These are phyloP conservation scores for Clinocottus analis DNA, from an alignment of 2,113 vertebrate genomes.

Conservation along the genomic window DNA sequence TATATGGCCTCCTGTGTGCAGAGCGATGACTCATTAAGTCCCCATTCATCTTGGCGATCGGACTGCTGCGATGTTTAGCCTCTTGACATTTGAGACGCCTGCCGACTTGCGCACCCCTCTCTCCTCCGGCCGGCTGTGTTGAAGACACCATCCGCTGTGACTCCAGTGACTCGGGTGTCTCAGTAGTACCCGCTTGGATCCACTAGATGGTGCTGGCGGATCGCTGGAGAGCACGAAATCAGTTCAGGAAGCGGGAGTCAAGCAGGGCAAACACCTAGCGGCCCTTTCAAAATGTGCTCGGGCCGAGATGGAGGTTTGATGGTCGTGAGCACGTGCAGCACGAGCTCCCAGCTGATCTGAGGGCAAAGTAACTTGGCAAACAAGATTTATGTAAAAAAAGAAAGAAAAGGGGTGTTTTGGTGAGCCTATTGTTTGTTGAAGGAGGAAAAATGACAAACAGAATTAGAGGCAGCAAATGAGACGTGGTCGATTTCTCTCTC, in stretches of 20 bases:
- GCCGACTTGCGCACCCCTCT: slow-evolving; percentile 12
- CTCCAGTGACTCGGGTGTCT: neutral
- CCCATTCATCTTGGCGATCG: slow-evolving; percentile 52
- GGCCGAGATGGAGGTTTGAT: slow-evolving; percentile 59
- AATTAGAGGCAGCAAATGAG: slow-evolving; percentile 57
- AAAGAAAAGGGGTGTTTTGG: neutral
- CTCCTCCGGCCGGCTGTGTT: slow-evolving; percentile 6
- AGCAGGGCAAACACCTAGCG: slow-evolving; percentile 61
- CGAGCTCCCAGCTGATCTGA: slow-evolving; percentile 53
- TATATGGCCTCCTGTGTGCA: slow-evolving; percentile 47
- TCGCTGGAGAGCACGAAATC: slow-evolving; percentile 4
- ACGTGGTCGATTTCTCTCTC: too few relatives aligned
- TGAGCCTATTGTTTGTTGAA: slow-evolving; percentile 21
- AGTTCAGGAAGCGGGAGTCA: neutral
- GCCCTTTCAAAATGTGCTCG: slow-evolving; percentile 65
- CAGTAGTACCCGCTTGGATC: neutral
- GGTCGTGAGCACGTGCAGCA: slow-evolving; percentile 60
- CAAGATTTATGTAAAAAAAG: slow-evolving; percentile 57
- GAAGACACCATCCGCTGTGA: slow-evolving; percentile 4
- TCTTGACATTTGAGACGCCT: slow-evolving; percentile 41
- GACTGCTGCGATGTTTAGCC: slow-evolving; percentile 39
- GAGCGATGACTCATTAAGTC: slow-evolving; percentile 53
- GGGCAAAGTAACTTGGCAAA: slow-evolving; percentile 59
- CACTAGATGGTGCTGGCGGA: slow-evolving; percentile 74
- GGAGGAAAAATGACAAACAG: slow-evolving; percentile 57